A percentile compares a stretch with the other conserved stretches of the same genome.
Evolutionary conservation across 2,888 invertebrate species (phyloP).

Genomic region (Mystacides longicornis): DNA sequence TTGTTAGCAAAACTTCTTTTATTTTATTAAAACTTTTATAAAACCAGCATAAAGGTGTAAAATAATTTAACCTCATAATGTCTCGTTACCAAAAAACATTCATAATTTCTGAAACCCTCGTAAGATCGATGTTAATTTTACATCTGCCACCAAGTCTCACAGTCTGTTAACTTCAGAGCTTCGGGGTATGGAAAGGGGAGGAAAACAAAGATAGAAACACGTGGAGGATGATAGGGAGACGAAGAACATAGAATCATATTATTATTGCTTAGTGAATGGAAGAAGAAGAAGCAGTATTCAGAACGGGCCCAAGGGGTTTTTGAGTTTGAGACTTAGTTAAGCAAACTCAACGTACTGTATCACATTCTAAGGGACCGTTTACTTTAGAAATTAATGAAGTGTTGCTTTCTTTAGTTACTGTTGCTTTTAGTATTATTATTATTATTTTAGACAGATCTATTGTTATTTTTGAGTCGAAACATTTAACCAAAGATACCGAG

Average conservation of each 20-base stretch:
- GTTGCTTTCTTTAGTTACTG: no score
- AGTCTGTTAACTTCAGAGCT: not conserved
- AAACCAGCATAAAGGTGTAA: no score
- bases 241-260: not conserved
- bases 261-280: not conserved
- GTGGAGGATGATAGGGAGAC: not conserved
- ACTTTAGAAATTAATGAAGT: not conserved
- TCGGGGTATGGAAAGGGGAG: not conserved
- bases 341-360: not conserved
- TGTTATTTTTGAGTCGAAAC: no score
- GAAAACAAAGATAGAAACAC: not conserved
- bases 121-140: no score
- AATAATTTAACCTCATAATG: no score
- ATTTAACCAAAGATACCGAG: no score
- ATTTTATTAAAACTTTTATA: no score
- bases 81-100: no score
- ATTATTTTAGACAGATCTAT: no score
- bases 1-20: no score
- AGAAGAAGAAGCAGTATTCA: not conserved
- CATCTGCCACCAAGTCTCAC: not conserved
- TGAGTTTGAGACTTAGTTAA: not conserved
- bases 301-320: not conserved
- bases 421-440: no score
- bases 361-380: not conserved
- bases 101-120: no score